phyloP scores from a whole-genome alignment of 1,140 invertebrate genomes.

The Anastatus disparis region DNA sequence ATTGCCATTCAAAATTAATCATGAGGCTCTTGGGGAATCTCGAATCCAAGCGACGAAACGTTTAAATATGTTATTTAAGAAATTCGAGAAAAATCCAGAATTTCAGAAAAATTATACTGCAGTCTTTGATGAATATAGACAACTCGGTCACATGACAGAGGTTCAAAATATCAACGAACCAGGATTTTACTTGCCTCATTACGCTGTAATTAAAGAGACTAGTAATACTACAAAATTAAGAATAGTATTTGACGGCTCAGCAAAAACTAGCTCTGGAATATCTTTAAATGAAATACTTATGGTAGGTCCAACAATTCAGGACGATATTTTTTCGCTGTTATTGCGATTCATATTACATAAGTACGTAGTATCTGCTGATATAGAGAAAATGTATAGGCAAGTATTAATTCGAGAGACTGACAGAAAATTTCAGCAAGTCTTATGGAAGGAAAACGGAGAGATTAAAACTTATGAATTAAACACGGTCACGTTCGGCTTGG shows the following conservation, averaged over 20 bases:
- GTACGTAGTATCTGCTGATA: constrained; percentile 4
- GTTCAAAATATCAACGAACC: neutral
- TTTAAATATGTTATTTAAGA: constrained; percentile 40
- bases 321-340: neutral
- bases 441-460: constrained; percentile 8
- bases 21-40: too few species aligned
- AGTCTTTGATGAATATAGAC: too few species aligned
- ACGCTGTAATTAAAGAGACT: constrained; percentile 17
- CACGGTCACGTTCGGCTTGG: constrained; percentile 38
- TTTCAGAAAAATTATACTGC: too few species aligned
- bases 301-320: neutral
- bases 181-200: constrained; percentile 21
- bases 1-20: neutral
- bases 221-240: constrained; percentile 31
- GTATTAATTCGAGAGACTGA: constrained; percentile 6
- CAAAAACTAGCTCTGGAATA: constrained; percentile 36
- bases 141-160: constrained; percentile 56
- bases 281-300: constrained; percentile 25
- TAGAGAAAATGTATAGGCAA: constrained; percentile 32
- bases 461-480: constrained; percentile 20
- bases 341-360: neutral
- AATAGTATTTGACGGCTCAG: constrained; percentile 46
- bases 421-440: constrained; percentile 21
- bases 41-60: constrained; percentile 36
- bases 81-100: constrained; percentile 35